phyloP scores from a whole-genome alignment of 2,888 invertebrate genomes.

The Temnothorax unifasciatus region DNA sequence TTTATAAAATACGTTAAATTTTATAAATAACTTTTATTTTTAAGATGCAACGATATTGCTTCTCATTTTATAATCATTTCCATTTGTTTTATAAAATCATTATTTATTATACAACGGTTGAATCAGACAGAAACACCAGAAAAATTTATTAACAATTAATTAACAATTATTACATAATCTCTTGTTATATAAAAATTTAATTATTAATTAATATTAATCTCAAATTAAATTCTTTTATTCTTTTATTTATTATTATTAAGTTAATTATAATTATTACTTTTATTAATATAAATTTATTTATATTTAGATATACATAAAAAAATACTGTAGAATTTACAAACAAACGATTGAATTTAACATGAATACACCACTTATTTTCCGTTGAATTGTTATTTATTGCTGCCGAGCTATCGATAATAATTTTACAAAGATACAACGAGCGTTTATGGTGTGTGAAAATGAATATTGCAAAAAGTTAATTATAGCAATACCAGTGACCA shows the following conservation, averaged over 20 bases:
- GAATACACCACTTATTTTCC: not conserved
- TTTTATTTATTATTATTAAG: not conserved
- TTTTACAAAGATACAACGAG: slow-evolving; percentile 26
- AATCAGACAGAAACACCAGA: not conserved
- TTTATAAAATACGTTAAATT: not conserved
- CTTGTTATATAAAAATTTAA: not conserved
- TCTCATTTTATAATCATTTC: not conserved
- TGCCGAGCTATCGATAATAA: not conserved
- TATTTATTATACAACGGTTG: not conserved
- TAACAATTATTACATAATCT: not conserved
- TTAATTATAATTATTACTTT: not conserved
- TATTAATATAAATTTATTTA: not conserved
- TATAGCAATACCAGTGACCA: not conserved
- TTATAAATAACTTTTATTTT: not conserved
- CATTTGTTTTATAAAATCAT: not conserved
- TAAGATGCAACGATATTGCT: not conserved
- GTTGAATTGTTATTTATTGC: not conserved
- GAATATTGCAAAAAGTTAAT: slow-evolving; percentile 1
- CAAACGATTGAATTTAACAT: not conserved
- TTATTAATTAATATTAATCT: not conserved
- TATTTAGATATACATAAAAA: not conserved
- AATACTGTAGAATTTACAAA: not conserved
- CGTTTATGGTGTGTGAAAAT: slow-evolving; percentile 20
- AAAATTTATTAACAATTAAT: not conserved
- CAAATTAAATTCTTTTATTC: not conserved